These are phyloP conservation scores for Mesocentrotus franciscanus DNA, from an alignment of 53 echinoderm and acorn worm genomes.

Conservation along the genomic window DNA sequence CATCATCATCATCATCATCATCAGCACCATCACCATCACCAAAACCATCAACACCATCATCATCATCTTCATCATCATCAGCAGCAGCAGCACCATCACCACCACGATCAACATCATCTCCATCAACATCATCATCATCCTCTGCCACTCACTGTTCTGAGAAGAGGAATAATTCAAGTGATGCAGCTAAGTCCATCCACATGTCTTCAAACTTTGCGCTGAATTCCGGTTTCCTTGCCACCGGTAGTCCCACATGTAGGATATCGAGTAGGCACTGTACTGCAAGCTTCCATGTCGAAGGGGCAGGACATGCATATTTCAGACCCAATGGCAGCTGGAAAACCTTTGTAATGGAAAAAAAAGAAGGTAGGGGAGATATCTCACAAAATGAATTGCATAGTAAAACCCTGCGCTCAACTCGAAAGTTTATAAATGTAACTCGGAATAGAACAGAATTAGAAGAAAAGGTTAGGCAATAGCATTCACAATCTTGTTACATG, in stretches of 20 bases:
- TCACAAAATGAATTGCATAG: no score
- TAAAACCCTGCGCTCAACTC: no score
- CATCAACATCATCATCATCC: neutral
- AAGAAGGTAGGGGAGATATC: neutral
- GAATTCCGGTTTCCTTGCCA: constrained; percentile 79
- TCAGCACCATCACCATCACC: neutral
- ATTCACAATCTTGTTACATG: no score
- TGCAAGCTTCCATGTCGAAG: constrained; percentile 94
- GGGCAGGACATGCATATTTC: constrained; percentile 96
- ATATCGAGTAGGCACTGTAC: constrained; percentile 92
- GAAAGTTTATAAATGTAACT: no score
- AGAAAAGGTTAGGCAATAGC: no score
- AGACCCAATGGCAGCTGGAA: constrained; percentile 93
- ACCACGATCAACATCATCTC: neutral
- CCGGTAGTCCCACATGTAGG: constrained; percentile 87
- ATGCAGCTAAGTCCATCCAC: constrained; percentile 95
- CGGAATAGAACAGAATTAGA: no score
- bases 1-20: neutral
- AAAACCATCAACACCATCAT: neutral
- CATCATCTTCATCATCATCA: neutral
- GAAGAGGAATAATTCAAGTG: constrained; percentile 90
- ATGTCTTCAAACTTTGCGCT: constrained; percentile 79
- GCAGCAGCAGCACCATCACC: neutral
- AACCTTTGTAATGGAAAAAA: constrained; percentile 70
- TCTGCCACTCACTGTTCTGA: constrained; percentile 88